These are phyloP conservation scores for Motacilla tschutschensis DNA, from an alignment of 2,113 vertebrate species.

Conservation along the genomic window DNA sequence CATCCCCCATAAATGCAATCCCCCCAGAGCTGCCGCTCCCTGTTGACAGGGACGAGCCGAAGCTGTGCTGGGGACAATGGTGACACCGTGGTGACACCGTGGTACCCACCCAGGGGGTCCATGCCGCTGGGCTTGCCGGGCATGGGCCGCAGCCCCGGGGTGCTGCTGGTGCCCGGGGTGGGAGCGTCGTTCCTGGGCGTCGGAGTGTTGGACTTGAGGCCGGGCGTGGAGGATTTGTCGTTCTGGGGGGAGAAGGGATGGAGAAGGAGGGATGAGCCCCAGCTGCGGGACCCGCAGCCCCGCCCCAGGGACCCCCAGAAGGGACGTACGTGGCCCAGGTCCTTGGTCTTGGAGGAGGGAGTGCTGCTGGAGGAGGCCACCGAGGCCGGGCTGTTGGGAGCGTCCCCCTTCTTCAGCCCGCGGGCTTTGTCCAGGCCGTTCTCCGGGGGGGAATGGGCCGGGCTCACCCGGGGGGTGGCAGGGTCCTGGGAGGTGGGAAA, in stretches of 20 bases:
- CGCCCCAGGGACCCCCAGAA: fast-evolving
- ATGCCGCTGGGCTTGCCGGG: conserved; percentile 89
- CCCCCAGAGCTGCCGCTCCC: neutral
- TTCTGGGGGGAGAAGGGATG: conserved; percentile 75
- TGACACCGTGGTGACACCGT: fast-evolving
- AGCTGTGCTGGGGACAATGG: fast-evolving
- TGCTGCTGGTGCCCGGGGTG: conserved; percentile 93
- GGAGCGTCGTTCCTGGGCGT: conserved; percentile 91
- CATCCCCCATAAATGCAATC: too few species aligned
- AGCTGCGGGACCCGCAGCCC: fast-evolving
- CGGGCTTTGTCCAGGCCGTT: conserved; percentile 92
- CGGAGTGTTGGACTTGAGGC: conserved; percentile 94
- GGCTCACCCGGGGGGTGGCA: conserved; percentile 88
- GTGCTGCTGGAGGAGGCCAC: conserved; percentile 96
- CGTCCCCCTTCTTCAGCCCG: conserved; percentile 86
- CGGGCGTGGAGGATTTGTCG: conserved; percentile 94
- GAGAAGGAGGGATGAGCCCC: neutral
- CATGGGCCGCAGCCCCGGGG: conserved; percentile 90
- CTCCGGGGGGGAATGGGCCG: conserved; percentile 90
- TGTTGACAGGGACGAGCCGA: fast-evolving
- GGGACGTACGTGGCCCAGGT: conserved; percentile 85
- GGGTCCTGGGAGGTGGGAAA: conserved; percentile 78
- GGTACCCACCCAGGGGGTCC: conserved; percentile 81
- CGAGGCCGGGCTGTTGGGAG: conserved; percentile 92
- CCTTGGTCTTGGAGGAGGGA: conserved; percentile 95